Evolutionary conservation across 2,113 vertebrate species (phyloP).

Genomic region (Nyctereutes procyonoides): DNA sequence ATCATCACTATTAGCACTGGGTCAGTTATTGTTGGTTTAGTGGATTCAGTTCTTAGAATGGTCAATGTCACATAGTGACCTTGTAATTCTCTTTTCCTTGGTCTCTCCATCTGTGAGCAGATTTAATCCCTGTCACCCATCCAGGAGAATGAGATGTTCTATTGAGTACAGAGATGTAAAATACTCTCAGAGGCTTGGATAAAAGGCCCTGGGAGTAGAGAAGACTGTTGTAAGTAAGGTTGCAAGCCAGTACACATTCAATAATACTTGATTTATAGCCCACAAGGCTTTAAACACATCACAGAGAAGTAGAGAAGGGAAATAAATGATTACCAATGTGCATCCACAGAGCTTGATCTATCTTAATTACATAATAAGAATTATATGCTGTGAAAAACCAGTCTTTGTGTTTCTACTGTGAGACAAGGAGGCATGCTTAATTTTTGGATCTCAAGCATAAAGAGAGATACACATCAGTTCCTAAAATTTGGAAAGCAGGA

Average conservation of each 20-base stretch:
- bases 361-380: background rate
- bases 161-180: slow-evolving; percentile 45
- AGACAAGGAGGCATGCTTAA: background rate
- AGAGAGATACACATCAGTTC: background rate
- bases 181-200: background rate
- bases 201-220: background rate
- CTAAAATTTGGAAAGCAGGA: slow-evolving; percentile 36
- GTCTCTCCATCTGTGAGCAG: slow-evolving; percentile 31
- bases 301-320: slow-evolving; percentile 6
- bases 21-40: background rate
- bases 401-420: background rate
- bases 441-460: slow-evolving; percentile 9
- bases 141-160: slow-evolving; percentile 45
- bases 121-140: slow-evolving; percentile 20
- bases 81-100: background rate
- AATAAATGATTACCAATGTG: background rate
- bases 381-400: background rate
- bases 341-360: background rate
- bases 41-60: slow-evolving; percentile 1
- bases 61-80: background rate
- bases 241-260: slow-evolving; percentile 21
- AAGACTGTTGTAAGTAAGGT: background rate
- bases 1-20: background rate
- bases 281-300: slow-evolving; percentile 35
- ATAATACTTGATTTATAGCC: slow-evolving; percentile 51